Conservation (phyloP, 2,888 invertebrate species). For the Sceliomorpha sp. region DNA sequence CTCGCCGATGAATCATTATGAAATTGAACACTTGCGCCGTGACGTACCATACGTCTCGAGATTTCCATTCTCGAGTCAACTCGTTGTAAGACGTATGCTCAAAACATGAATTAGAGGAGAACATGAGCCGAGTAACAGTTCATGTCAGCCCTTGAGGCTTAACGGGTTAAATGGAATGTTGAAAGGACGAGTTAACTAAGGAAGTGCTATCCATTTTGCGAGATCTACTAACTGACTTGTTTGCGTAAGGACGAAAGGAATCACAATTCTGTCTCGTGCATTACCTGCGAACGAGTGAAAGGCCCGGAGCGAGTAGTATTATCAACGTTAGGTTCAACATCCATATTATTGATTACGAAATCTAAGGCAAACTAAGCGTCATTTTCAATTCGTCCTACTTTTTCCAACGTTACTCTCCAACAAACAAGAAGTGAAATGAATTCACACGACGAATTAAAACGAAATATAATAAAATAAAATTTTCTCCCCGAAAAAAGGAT, state of each 20-base stretch:
- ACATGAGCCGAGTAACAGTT: slow-evolving; percentile 32
- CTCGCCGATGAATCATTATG: slow-evolving; percentile 16
- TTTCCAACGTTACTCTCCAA: too few species aligned
- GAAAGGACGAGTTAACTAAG: slow-evolving; percentile 39
- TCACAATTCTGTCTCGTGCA: slow-evolving; percentile 1
- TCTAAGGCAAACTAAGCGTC: too few species aligned
- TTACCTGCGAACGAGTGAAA: too few species aligned
- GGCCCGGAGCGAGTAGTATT: too few species aligned
- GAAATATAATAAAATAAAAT: too few species aligned
- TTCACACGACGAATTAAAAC: too few species aligned
- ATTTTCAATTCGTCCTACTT: too few species aligned
- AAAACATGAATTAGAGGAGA: slow-evolving; percentile 37
- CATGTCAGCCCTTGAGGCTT: slow-evolving; percentile 34
- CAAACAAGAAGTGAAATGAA: too few species aligned
- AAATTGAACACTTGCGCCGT: slow-evolving; percentile 28
- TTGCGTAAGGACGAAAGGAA: slow-evolving; percentile 13
- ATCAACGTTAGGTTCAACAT: too few species aligned
- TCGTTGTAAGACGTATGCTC: slow-evolving; percentile 27
- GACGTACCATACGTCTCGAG: slow-evolving; percentile 25
- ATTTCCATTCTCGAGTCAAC: slow-evolving; percentile 34
- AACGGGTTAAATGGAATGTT: slow-evolving; percentile 38
- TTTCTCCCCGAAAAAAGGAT: too few species aligned
- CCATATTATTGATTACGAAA: too few species aligned
- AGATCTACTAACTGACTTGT: slow-evolving; percentile 12
- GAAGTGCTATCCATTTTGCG: slow-evolving; percentile 31